Evolutionary conservation across 2,797 vertebrate genomes (phyloP).

Genomic region (Brachyrhaphis roseni): DNA sequence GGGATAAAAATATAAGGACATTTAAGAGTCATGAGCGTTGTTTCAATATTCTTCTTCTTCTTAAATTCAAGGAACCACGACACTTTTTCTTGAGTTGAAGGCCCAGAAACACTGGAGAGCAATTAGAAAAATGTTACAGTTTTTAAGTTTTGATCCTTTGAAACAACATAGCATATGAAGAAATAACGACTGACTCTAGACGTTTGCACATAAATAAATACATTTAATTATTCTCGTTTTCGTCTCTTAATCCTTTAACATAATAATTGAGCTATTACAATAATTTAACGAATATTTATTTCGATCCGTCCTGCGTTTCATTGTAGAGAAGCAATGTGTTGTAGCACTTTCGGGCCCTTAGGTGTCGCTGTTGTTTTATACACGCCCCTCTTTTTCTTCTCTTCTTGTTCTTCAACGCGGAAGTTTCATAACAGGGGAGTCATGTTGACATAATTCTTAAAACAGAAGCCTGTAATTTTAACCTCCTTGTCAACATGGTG

Average conservation of each 20-base stretch:
- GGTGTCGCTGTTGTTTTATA: conserved; percentile 36
- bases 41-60: background rate
- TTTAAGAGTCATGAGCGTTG: too few species aligned
- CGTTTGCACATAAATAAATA: background rate
- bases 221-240: background rate
- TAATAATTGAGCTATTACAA: background rate
- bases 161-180: background rate
- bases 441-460: background rate
- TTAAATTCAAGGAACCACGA: background rate
- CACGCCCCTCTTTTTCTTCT: background rate
- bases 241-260: background rate
- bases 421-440: conserved; percentile 43
- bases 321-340: conserved; percentile 11
- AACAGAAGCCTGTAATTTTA: background rate
- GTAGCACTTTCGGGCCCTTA: conserved; percentile 38
- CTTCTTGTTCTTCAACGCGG: conserved; percentile 24
- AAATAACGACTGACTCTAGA: background rate
- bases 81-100: background rate
- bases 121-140: too few species aligned
- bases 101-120: too few species aligned
- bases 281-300: background rate
- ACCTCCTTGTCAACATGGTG: conserved; percentile 65
- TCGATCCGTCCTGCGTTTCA: background rate
- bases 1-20: too few species aligned
- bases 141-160: too few species aligned